Percentiles rank a stretch among this genome's conserved stretches.
phyloP scores from a whole-genome alignment of 2,113 vertebrate species.

The Stercorarius parasiticus region DNA sequence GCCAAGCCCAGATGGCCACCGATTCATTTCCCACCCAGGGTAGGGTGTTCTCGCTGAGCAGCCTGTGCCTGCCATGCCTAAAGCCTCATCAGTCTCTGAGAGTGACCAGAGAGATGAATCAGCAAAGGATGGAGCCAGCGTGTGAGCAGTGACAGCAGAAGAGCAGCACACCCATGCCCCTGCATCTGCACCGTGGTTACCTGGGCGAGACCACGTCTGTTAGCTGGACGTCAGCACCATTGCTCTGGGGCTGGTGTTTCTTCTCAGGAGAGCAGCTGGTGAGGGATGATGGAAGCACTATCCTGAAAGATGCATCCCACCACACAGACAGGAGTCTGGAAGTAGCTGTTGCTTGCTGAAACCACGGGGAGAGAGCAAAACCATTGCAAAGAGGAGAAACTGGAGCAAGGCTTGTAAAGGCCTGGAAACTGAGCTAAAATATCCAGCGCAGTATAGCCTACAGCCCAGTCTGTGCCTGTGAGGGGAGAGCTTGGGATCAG shows the following conservation, averaged over 20 bases:
- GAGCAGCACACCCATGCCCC: background rate
- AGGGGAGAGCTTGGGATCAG: background rate
- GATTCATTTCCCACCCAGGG: background rate
- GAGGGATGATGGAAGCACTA: background rate
- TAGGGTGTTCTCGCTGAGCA: background rate
- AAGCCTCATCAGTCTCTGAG: background rate
- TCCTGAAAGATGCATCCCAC: background rate
- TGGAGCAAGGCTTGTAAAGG: background rate
- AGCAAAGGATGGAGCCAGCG: background rate
- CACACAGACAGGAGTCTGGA: background rate
- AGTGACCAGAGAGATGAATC: background rate
- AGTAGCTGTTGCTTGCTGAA: background rate
- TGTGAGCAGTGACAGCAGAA: background rate
- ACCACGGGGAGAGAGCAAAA: background rate
- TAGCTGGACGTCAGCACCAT: background rate
- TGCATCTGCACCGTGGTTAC: background rate
- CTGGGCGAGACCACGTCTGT: background rate
- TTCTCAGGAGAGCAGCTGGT: background rate
- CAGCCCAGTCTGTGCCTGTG: background rate
- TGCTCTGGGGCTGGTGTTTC: background rate
- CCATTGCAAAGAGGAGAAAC: background rate
- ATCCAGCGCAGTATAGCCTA: background rate
- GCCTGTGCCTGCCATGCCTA: background rate
- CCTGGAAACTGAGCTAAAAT: background rate
- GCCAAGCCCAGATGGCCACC: background rate